Evolutionary conservation across 2,797 vertebrate genomes (phyloP), one percentile per base, ranked within the genome.

Genomic region (Lepus oiostolus): DNA sequence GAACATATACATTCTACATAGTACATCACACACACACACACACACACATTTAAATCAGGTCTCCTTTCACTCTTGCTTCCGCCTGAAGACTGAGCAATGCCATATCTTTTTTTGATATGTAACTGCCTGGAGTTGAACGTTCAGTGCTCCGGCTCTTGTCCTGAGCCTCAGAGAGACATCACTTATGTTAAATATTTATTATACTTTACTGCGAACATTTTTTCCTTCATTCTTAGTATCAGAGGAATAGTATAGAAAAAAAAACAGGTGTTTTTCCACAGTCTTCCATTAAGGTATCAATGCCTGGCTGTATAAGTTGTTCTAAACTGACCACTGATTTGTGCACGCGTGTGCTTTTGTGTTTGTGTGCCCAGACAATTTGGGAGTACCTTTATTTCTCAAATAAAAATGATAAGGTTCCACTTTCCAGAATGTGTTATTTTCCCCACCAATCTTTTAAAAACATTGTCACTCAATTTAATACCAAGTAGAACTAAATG

Each of bases 351-450:
- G 4, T 88, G 72, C 65, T 16, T 77, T 91, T 86, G 2, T n/a
- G 4, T 75, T 17, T 60, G n/a, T 70, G 30, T 35, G 50, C 52
- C 83, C 38, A 92, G 42, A 74, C 60, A 80, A 76, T 5, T 76
- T 75, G 35, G 10, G 28, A 95, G 47, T 71, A 87, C 21, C n/a
- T 83, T 92, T 81, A 74, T 92, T 96, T 93, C 71, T 88, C 62
- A 94, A 96, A 88, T 65, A 89, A 96, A 97, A 92, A 91, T 60
- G 30, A 50, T 89, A 91, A 94, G 12, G 28, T 75, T 42, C 76
- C 26, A 88, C 28, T 88, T 93, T n/a, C 32, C 63, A 75, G 77
- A 79, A n/a, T 85, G 30, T 74, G 92, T 35, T 75, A 91, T 93
- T 80, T 83, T 70, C 32, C 52, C 50, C 30, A 93, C 47, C 58